Evolutionary conservation across 1,140 invertebrate species (phyloP).

Genomic region (Parapsyche elsis): DNA sequence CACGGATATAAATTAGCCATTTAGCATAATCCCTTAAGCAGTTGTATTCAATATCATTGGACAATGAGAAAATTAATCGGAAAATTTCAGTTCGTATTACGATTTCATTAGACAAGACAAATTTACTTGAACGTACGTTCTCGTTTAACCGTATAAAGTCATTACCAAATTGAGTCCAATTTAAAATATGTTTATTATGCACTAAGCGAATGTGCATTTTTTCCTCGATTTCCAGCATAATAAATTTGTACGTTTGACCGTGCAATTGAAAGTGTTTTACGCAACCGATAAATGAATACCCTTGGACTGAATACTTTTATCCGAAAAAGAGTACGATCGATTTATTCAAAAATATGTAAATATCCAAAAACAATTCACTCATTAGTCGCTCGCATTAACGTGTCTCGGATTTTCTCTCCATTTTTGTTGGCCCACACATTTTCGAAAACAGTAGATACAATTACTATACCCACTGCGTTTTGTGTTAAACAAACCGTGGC

Average conservation of each 20-base stretch:
- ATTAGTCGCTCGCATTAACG: not conserved
- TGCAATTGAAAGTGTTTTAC: not conserved
- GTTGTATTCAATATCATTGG: no score
- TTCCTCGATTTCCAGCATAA: not conserved
- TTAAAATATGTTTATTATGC: not conserved
- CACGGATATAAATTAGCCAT: no score
- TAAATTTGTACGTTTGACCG: not conserved
- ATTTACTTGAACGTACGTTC: no score
- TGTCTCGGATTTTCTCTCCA: not conserved
- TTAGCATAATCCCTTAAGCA: no score
- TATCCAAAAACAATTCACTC: not conserved
- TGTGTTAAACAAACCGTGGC: no score
- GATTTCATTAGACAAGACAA: no score
- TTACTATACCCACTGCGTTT: no score
- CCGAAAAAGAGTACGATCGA: not conserved
- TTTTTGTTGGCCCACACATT: not conserved
- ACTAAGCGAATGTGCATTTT: not conserved
- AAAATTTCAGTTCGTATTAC: no score
- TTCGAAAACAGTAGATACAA: not conserved
- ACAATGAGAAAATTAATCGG: no score
- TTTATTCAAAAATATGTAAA: slow-evolving; percentile 16
- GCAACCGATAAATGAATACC: not conserved
- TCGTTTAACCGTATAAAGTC: no score
- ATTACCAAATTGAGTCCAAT: not conserved
- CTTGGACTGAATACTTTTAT: slow-evolving; percentile 9